These are phyloP conservation scores for Phlogophora meticulosa DNA, from an alignment of 2,888 invertebrate genomes.

Conservation along the genomic window DNA sequence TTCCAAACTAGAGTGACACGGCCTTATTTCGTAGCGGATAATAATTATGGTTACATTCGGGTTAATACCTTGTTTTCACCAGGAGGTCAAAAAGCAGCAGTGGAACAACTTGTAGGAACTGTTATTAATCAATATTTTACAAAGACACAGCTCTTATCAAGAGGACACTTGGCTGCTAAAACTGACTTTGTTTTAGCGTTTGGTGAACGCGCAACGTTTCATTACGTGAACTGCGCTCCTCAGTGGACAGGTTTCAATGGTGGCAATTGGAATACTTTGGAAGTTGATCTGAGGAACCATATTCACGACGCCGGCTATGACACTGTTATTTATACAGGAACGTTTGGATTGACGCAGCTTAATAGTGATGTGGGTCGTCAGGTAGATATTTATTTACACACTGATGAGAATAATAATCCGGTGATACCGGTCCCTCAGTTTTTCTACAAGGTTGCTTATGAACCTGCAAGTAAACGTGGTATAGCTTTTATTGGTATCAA, in stretches of 20 bases:
- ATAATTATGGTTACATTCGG: slow-evolving; percentile 74
- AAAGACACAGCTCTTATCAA: slow-evolving; percentile 83
- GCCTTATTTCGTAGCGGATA: slow-evolving; percentile 80
- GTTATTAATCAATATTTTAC: slow-evolving; percentile 83
- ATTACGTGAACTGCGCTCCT: slow-evolving; percentile 93
- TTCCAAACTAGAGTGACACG: slow-evolving; percentile 82
- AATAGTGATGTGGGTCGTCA: slow-evolving; percentile 79
- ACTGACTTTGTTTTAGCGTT: slow-evolving; percentile 92
- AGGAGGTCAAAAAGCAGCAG: slow-evolving; percentile 75
- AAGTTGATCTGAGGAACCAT: slow-evolving; percentile 84
- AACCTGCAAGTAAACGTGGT: slow-evolving; percentile 85
- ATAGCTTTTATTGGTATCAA: slow-evolving; percentile 92
- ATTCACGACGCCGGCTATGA: slow-evolving; percentile 77
- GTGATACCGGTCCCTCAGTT: slow-evolving; percentile 86
- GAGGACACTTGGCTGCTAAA: slow-evolving; percentile 93
- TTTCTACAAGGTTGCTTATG: slow-evolving; percentile 90
- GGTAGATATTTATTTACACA: slow-evolving; percentile 82
- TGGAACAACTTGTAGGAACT: slow-evolving; percentile 76
- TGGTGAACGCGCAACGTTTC: slow-evolving; percentile 92
- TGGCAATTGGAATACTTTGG: slow-evolving; percentile 91
- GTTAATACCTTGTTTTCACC: slow-evolving; percentile 82
- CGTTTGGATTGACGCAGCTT: slow-evolving; percentile 90
- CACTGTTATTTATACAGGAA: slow-evolving; percentile 91
- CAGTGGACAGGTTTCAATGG: slow-evolving; percentile 93
- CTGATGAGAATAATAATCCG: slow-evolving; percentile 81